Conservation (phyloP, 2,797 vertebrate species). For the Triplophysa yarkandensis region DNA sequence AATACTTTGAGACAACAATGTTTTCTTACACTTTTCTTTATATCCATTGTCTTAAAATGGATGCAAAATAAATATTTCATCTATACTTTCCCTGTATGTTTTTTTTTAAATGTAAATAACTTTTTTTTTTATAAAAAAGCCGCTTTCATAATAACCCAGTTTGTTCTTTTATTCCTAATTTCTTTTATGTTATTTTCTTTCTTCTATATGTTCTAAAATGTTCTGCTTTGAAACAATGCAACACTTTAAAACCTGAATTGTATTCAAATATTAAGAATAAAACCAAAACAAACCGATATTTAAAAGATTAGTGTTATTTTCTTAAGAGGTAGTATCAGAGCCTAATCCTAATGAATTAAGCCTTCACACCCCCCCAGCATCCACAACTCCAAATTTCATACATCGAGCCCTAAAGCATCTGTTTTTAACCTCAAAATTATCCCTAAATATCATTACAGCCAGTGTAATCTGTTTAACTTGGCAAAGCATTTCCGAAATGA, state of each 20-base stretch:
- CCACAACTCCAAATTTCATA: background rate
- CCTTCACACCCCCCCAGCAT: background rate
- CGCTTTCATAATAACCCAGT: no score
- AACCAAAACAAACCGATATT: background rate
- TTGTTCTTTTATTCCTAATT: no score
- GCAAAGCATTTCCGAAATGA: conserved; percentile 50
- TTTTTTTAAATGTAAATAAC: no score
- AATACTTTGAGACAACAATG: no score
- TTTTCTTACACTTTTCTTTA: no score
- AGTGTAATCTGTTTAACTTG: conserved; percentile 50
- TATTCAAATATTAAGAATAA: background rate
- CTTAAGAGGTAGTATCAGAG: background rate
- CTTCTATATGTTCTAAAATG: no score
- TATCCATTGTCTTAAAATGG: no score
- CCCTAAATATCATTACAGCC: conserved; percentile 13
- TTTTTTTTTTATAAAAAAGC: no score
- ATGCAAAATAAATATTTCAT: no score
- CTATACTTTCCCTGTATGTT: no score
- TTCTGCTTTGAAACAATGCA: no score
- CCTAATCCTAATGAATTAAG: background rate
- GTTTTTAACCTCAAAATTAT: conserved; percentile 2
- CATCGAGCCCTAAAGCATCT: conserved; percentile 13
- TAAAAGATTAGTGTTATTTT: background rate
- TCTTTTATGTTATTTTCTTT: background rate
- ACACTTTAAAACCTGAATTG: no score